Conservation (phyloP, 2,797 vertebrate genomes). For the Poeciliopsis turneri region DNA sequence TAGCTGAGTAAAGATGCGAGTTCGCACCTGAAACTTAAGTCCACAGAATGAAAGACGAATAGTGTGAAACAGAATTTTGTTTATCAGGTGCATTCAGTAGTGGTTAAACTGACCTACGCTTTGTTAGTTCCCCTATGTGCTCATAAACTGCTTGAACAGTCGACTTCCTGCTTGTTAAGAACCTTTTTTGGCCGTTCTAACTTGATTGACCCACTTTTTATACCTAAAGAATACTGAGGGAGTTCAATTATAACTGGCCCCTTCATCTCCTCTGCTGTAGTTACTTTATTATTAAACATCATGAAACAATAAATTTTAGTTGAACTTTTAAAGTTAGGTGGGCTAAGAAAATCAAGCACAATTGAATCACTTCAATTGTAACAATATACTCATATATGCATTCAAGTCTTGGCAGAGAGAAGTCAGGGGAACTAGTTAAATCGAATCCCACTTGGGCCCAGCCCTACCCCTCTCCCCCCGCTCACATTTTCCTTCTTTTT, state of each 20-base stretch:
- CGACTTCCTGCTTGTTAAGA: constrained; percentile 52
- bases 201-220: constrained; percentile 41
- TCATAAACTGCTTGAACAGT: constrained; percentile 44
- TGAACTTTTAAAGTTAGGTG: background rate
- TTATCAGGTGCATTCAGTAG: constrained; percentile 22
- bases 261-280: constrained; percentile 53
- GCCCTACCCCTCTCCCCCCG: background rate
- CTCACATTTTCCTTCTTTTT: constrained; percentile 23
- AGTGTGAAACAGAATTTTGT: constrained; percentile 34
- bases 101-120: constrained; percentile 23
- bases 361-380: background rate
- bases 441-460: constrained; percentile 41
- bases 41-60: constrained; percentile 22
- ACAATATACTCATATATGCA: background rate
- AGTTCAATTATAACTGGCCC: constrained; percentile 54
- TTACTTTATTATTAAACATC: background rate
- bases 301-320: background rate
- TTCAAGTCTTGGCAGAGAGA: constrained; percentile 47
- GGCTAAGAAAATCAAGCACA: background rate
- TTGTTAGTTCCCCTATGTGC: constrained; percentile 31
- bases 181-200: constrained; percentile 74
- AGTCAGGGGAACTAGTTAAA: constrained; percentile 63
- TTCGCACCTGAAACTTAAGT: constrained; percentile 30
- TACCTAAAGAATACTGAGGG: constrained; percentile 37
- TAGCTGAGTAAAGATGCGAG: constrained; percentile 22